Conservation (phyloP, 2,888 invertebrate genomes). For the Tipula helvola region DNA sequence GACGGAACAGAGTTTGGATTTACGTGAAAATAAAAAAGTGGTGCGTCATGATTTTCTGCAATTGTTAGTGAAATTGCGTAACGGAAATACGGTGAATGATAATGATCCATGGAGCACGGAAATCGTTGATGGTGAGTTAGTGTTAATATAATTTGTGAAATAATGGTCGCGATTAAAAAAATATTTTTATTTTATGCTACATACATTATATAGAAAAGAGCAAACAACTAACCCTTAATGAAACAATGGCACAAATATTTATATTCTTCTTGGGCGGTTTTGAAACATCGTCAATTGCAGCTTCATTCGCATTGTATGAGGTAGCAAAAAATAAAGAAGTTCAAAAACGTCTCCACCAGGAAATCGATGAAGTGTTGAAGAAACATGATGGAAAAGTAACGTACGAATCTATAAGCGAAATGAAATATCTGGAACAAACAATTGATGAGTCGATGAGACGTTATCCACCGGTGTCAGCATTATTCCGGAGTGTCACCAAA, state of each 20-base stretch:
- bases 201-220: background rate
- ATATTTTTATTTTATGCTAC: background rate
- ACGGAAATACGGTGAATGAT: background rate
- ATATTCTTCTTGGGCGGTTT: background rate
- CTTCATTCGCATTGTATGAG: background rate
- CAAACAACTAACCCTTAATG: background rate
- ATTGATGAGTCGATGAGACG: background rate
- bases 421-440: background rate
- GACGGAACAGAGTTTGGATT: background rate
- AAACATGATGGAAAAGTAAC: background rate
- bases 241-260: background rate
- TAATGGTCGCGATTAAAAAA: background rate
- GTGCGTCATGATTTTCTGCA: background rate
- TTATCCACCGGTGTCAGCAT: conserved; percentile 6
- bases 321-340: background rate
- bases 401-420: background rate
- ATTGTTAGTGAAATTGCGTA: background rate
- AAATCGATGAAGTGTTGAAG: background rate
- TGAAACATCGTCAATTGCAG: background rate
- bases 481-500: conserved; percentile 10
- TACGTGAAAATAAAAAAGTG: background rate
- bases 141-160: too few species aligned
- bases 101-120: background rate
- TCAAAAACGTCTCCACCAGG: background rate
- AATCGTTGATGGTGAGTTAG: background rate